phyloP scores from a whole-genome alignment of 2,113 vertebrate species.

The Motacilla tschutschensis region DNA sequence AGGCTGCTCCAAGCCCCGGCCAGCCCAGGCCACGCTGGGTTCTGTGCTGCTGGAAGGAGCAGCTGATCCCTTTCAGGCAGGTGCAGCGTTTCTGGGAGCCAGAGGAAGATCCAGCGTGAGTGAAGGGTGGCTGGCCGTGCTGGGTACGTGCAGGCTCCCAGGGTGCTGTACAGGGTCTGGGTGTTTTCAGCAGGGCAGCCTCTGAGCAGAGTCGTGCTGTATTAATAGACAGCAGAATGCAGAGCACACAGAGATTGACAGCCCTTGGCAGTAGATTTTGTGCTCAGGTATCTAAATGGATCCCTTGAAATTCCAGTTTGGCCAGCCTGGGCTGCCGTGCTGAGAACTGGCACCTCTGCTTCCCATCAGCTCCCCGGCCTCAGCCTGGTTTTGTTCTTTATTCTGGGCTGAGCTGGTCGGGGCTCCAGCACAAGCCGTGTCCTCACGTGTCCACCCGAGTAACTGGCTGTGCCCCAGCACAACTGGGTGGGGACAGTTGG shows the following conservation, averaged over 20 bases:
- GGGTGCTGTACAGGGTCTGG: not conserved
- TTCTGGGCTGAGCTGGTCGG: not conserved
- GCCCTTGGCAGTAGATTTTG: not conserved
- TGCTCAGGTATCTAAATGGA: not conserved
- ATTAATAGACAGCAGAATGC: not conserved
- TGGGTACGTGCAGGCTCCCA: not conserved
- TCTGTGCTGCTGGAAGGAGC: not conserved
- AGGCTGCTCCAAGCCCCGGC: not conserved
- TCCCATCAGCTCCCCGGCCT: accelerated
- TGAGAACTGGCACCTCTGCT: not conserved
- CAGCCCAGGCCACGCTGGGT: not conserved
- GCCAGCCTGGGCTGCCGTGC: not conserved
- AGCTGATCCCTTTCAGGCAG: not conserved
- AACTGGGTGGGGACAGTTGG: not conserved
- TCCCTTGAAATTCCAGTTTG: not conserved
- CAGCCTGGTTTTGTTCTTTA: not conserved
- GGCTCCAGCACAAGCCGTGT: not conserved
- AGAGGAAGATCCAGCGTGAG: not conserved
- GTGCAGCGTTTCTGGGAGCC: not conserved
- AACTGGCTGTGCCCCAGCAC: not conserved
- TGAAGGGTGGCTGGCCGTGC: accelerated
- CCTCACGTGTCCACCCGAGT: not conserved
- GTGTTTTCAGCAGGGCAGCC: not conserved
- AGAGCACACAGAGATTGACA: not conserved
- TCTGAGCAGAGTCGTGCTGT: not conserved